Percentiles rank a stretch among this genome's conserved stretches.
Evolutionary conservation across 2,888 invertebrate species (phyloP).

Genomic region (Amphimallon solstitiale): DNA sequence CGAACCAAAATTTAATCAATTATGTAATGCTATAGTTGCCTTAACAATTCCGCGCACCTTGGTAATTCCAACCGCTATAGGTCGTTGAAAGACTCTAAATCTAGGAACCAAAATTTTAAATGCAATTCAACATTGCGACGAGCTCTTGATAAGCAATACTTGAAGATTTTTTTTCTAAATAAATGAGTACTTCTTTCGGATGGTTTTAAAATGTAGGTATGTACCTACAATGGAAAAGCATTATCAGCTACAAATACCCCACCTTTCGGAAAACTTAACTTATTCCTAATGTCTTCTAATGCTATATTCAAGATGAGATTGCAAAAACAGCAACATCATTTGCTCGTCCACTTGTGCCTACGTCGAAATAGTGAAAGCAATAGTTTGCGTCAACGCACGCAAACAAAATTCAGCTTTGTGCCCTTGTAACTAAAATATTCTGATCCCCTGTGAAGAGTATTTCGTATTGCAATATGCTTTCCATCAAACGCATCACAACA

Average conservation of each 20-base stretch:
- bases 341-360: too few species aligned
- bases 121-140: conserved; percentile 35
- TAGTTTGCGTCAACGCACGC: too few species aligned
- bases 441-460: too few species aligned
- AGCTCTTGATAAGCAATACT: conserved; percentile 39
- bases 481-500: too few species aligned
- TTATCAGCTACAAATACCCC: too few species aligned
- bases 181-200: conserved; percentile 37
- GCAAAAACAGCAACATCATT: conserved; percentile 36
- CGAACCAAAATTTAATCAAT: conserved; percentile 40
- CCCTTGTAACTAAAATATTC: too few species aligned
- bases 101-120: conserved; percentile 33
- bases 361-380: too few species aligned
- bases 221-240: too few species aligned
- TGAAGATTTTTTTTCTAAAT: conserved; percentile 40
- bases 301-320: conserved; percentile 40
- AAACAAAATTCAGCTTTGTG: too few species aligned
- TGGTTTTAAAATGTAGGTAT: too few species aligned
- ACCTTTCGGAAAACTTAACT: too few species aligned
- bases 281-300: conserved; percentile 43
- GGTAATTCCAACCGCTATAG: conserved; percentile 36
- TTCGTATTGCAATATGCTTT: too few species aligned
- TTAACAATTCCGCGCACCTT: conserved; percentile 36
- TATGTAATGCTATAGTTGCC: conserved; percentile 37
- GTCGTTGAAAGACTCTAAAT: conserved; percentile 38